A percentile compares a stretch with the other conserved stretches of the same genome.
Evolutionary conservation across 2,888 invertebrate species (phyloP).

Genomic region (Phlogophora meticulosa): DNA sequence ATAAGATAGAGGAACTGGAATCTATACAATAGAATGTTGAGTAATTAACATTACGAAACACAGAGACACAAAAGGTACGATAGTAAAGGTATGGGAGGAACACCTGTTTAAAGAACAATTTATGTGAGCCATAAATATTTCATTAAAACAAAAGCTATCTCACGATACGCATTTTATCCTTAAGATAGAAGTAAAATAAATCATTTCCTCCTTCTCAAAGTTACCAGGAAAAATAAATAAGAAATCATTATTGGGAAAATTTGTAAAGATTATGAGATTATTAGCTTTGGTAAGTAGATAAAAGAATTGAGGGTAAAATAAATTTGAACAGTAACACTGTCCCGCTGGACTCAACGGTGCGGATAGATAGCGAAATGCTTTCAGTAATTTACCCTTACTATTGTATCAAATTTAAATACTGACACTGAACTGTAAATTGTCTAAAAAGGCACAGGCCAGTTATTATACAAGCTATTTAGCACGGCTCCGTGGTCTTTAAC

Average conservation of each 20-base stretch:
- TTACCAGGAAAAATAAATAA: conserved; percentile 21
- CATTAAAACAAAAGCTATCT: neutral
- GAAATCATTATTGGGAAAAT: conserved; percentile 36
- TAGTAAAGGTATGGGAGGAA: no score
- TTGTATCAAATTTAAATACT: neutral
- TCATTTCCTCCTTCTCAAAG: neutral
- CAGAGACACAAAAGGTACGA: no score
- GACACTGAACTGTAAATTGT: no score
- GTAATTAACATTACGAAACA: no score
- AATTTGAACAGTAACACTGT: conserved; percentile 60
- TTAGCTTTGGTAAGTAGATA: conserved; percentile 47
- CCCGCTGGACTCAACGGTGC: conserved; percentile 52
- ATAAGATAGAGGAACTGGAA: no score
- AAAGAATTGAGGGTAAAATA: conserved; percentile 60
- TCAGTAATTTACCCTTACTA: conserved; percentile 36
- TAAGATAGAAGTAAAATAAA: conserved; percentile 1
- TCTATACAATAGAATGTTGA: no score
- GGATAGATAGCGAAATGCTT: conserved; percentile 60
- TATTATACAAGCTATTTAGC: no score
- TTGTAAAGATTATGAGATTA: conserved; percentile 37
- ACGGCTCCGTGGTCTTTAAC: no score
- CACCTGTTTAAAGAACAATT: neutral
- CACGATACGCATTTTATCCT: neutral
- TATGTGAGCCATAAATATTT: neutral
- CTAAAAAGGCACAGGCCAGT: no score